These are phyloP conservation scores for Octodon degus DNA, from an alignment of 2,113 vertebrate species.

Conservation along the genomic window DNA sequence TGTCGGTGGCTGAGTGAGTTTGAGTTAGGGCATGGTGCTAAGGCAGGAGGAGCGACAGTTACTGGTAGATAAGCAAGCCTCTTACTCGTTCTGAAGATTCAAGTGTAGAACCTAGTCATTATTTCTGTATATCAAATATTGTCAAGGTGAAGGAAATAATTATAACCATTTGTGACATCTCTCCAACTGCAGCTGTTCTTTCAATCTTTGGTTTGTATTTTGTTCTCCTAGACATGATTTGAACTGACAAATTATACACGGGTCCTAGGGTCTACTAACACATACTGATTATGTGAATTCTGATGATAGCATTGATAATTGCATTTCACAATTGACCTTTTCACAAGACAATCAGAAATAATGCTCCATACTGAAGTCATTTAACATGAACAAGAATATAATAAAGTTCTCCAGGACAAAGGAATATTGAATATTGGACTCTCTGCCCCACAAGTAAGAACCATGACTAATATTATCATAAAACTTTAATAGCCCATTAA, in stretches of 20 bases:
- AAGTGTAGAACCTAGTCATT: neutral
- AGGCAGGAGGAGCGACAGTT: neutral
- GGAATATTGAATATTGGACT: constrained; percentile 39
- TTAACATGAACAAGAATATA: neutral
- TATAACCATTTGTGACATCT: neutral
- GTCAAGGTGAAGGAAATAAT: constrained; percentile 1
- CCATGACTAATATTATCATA: constrained; percentile 46
- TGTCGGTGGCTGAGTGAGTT: neutral
- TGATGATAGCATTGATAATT: neutral
- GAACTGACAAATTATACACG: neutral
- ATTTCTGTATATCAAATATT: neutral
- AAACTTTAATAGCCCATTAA: constrained; percentile 58
- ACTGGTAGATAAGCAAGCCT: neutral
- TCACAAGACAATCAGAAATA: constrained; percentile 7
- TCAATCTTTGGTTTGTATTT: neutral
- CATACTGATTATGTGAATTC: neutral
- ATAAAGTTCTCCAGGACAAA: neutral
- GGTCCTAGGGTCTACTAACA: neutral
- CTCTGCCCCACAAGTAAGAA: constrained; percentile 31
- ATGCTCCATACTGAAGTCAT: neutral
- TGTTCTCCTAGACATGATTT: neutral
- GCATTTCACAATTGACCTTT: neutral
- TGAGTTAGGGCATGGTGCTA: neutral
- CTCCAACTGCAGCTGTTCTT: neutral
- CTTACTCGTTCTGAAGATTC: neutral